Conservation (phyloP, 2,797 vertebrate species). For the Kryptolebias ocellatus region DNA sequence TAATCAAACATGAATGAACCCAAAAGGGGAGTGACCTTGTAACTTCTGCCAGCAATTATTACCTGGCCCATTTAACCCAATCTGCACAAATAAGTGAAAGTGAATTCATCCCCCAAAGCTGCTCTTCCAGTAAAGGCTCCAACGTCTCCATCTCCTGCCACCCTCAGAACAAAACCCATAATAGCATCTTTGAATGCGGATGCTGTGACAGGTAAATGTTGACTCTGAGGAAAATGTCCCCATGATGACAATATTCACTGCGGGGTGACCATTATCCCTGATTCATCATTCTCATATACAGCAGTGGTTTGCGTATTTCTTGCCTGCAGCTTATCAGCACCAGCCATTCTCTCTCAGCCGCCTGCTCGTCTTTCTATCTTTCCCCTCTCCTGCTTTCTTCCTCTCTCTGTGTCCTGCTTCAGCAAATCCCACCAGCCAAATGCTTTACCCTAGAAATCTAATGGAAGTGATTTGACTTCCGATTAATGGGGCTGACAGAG, state of each 20-base stretch:
- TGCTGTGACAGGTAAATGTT: constrained; percentile 82
- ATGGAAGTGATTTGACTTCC: constrained; percentile 81
- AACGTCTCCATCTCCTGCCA: constrained; percentile 42
- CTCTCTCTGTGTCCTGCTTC: constrained; percentile 68
- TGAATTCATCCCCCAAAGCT: constrained; percentile 67
- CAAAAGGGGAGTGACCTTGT: constrained; percentile 77
- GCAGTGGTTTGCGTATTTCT: constrained; percentile 75
- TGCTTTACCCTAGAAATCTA: constrained; percentile 76
- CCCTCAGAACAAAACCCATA: constrained; percentile 74
- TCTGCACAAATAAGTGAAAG: constrained; percentile 85
- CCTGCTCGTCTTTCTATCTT: constrained; percentile 51
- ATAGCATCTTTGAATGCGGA: constrained; percentile 61
- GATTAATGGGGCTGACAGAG: constrained; percentile 78
- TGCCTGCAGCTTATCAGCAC: constrained; percentile 78
- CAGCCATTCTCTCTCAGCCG: constrained; percentile 64
- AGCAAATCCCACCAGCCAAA: constrained; percentile 79
- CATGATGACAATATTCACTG: constrained; percentile 79
- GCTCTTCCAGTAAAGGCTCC: constrained; percentile 28
- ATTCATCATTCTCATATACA: constrained; percentile 82
- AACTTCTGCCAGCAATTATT: constrained; percentile 85
- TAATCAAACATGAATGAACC: constrained; percentile 30
- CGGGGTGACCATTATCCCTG: constrained; percentile 79
- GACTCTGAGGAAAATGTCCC: constrained; percentile 79
- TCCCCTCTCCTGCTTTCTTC: constrained; percentile 25
- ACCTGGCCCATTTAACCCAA: constrained; percentile 93